phyloP scores from a whole-genome alignment of 2,113 vertebrate genomes.

The Dipodomys stephensi region DNA sequence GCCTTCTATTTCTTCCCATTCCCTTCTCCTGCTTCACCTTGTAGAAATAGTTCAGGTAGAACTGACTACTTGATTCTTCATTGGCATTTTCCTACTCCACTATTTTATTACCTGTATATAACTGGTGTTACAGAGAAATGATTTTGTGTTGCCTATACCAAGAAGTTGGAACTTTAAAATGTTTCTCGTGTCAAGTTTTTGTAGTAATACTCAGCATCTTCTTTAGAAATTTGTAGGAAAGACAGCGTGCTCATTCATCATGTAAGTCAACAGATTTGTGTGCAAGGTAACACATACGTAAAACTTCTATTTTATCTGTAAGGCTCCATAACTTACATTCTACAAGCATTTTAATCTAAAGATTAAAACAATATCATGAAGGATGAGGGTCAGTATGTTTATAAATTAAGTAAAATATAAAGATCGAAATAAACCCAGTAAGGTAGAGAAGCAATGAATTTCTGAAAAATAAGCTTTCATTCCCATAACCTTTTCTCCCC shows the following conservation, averaged over 20 bases:
- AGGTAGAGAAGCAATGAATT: slow-evolving; percentile 6
- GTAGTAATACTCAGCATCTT: background rate
- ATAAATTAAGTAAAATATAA: background rate
- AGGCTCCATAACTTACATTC: too few relatives aligned
- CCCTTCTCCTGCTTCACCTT: background rate
- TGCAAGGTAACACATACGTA: background rate
- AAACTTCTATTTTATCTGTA: background rate
- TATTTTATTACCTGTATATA: background rate
- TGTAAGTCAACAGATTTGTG: background rate
- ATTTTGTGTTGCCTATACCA: background rate
- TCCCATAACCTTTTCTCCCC: background rate
- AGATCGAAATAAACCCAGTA: slow-evolving; percentile 18
- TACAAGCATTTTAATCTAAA: too few relatives aligned
- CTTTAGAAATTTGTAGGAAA: background rate
- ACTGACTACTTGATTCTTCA: background rate
- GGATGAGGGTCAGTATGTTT: background rate
- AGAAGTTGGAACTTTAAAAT: background rate
- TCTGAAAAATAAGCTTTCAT: background rate
- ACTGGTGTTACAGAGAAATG: background rate
- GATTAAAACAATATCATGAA: too few relatives aligned
- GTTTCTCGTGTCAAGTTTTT: background rate
- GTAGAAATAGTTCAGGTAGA: background rate
- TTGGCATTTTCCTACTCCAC: background rate
- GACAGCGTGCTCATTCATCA: background rate
- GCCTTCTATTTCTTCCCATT: background rate